Evolutionary conservation across 2,113 vertebrate species (phyloP), one percentile per base, ranked within the genome.

Genomic region (Podarcis cretensis): DNA sequence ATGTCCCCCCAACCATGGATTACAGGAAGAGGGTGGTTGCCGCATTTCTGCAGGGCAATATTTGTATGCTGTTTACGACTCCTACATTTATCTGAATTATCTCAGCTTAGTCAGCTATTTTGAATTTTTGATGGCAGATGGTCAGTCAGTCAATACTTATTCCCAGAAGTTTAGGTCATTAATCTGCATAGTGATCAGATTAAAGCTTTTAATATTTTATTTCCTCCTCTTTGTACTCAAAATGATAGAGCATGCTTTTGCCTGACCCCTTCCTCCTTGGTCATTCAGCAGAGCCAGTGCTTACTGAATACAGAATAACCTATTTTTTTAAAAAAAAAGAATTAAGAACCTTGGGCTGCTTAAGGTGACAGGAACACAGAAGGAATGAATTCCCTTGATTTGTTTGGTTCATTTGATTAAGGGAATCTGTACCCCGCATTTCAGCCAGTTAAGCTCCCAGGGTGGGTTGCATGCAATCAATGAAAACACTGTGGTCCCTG

Each of bases 21-120:
- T 0, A 48, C 5, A 83, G 32, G 7, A 59, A 87, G 0, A 9
- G 69, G 82, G 66, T 84, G 18, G 40, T 7, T 37, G 18, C 54
- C 84, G 83, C 92, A 57, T 1, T 48, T 20, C 57, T 74, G 6
- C 6, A 75, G 84, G 2, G 14, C 78, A 91, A 68, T 20, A 23
- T 35, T 9, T 86, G 43, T 20, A 63, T 6, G 20, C 7, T 35
- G 43, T 23, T 63, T 18, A 16, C 0, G 8, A 9, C 0, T 0
- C 66, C 6, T 37, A 57, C 6, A 13, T 63, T 82, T 13, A 2
- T 82, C 82, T 88, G 66, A 71, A 71, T 79, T 83, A 73, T 54
- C 84, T 59, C 84, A 27, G 86, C 1, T 75, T 5, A 74, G 6
- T 37, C 90, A 85, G 66, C 87, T 75, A 8, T n/a, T 90, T 78